These are phyloP conservation scores for Ameiurus melas DNA, from an alignment of 2,113 vertebrate genomes.

Conservation along the genomic window DNA sequence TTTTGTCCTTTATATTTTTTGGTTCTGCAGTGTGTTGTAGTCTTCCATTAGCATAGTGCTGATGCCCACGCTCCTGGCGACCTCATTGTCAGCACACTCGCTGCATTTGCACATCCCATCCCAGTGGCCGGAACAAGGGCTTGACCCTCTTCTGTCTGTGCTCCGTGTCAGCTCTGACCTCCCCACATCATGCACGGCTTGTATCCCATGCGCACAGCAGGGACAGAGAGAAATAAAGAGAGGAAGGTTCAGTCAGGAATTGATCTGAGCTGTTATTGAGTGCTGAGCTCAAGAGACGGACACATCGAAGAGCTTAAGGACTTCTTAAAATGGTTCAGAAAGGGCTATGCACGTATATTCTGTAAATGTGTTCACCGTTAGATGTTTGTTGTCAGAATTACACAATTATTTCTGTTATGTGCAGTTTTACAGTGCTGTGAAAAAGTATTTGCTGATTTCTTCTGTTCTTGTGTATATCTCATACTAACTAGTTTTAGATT, in stretches of 20 bases:
- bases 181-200: background rate
- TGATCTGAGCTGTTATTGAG: conserved; percentile 17
- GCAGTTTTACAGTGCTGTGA: background rate
- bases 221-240: background rate
- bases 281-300: background rate
- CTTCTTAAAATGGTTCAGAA: background rate
- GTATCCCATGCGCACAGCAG: background rate
- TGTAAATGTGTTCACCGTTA: background rate
- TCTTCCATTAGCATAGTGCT: conserved; percentile 35
- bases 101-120: conserved; percentile 31
- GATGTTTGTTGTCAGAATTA: background rate
- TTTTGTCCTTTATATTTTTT: conserved; percentile 16
- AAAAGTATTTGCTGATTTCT: too few relatives aligned
- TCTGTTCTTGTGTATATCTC: too few relatives aligned
- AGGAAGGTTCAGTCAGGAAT: conserved; percentile 4
- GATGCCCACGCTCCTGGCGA: conserved; percentile 3
- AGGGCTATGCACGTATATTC: background rate
- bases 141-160: conserved; percentile 15
- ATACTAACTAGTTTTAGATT: too few relatives aligned
- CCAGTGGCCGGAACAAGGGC: conserved; percentile 25
- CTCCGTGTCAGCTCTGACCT: conserved; percentile 8
- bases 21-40: conserved; percentile 14
- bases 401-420: background rate
- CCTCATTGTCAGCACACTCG: conserved; percentile 42
- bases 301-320: background rate